A percentile compares a stretch with the other conserved stretches of the same genome.
Conservation (phyloP, 2,888 invertebrate genomes). For the Sarcophaga caerulescens region DNA sequence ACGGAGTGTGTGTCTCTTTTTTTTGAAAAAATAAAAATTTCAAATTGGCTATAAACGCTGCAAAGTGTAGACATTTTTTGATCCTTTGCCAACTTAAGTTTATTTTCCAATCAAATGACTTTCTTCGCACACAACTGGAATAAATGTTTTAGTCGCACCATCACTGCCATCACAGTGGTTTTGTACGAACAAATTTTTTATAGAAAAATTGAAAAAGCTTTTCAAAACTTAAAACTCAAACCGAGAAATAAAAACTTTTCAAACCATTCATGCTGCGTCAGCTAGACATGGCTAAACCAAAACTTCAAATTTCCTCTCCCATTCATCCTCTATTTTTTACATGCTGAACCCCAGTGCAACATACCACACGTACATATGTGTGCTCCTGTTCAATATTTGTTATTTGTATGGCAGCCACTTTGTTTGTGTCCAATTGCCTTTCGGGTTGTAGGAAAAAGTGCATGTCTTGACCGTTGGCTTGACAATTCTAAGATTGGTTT, state of each 20-base stretch:
- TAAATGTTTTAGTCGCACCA: too few species aligned
- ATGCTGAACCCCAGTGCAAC: neutral
- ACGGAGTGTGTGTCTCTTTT: constrained; percentile 2
- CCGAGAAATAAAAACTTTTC: too few species aligned
- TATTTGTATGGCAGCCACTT: neutral
- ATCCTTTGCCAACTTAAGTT: constrained; percentile 58
- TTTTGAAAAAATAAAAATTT: constrained; percentile 27
- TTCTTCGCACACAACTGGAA: neutral
- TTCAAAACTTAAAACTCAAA: neutral
- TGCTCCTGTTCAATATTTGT: constrained; percentile 11
- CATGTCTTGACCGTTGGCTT: constrained; percentile 20
- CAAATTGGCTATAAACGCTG: neutral
- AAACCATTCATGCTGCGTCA: too few species aligned
- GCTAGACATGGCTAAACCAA: too few species aligned
- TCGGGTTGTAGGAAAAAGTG: constrained; percentile 1
- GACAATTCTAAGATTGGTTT: constrained; percentile 32
- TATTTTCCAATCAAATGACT: constrained; percentile 50
- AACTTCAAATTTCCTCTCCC: too few species aligned
- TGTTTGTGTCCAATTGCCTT: constrained; percentile 19
- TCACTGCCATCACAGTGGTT: neutral
- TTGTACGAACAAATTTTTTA: neutral
- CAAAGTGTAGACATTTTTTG: constrained; percentile 50
- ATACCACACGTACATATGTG: neutral
- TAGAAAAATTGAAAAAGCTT: too few species aligned
- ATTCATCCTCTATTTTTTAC: too few species aligned